Base-by-base conservation (phyloP, 2,888 invertebrate species). In the Parnassius orleans region DNA sequence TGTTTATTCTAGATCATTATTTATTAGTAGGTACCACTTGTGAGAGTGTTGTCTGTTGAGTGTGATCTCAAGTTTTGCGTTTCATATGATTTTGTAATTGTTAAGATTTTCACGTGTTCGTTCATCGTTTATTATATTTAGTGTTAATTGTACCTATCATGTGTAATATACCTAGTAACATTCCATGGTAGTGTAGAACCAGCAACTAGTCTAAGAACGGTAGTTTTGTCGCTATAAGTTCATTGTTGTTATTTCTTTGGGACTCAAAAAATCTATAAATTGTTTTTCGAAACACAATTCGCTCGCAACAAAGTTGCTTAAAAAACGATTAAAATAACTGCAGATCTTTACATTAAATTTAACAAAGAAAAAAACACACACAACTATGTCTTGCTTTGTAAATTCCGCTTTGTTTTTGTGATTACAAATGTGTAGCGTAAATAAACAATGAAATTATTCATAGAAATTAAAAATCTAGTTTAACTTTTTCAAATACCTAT, bases 171-270 rank as follows among this genome's bases (percentile, higher is more conserved):
- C 69, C 60, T 69, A 75, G 72, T 77, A 76, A 84, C 86, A 86
- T 87, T 88, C 87, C 87, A 79, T 80, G 80, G 78, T 83, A 84
- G 81, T 70, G 76, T 83, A 81, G 79, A 72, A 84, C 80, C 84
- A 80, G 77, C 79, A 81, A 76, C 90, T 90, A 90, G 90, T 90
- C 90, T 88, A 86, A 74, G 84, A 79, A 83, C 81, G 83, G 80
- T 72, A 73, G 68, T 60, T 64, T 72, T 74, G 72, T 81, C 80
- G 79, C 80, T 79, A 68, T 73, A 72, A 74, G 76, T 77, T 78
- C 72, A 70, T 73, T 70, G 72, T 71, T 65, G 72, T 71, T 67
- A 56, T 75, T 72, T 79, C 72, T 74, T 74, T 66, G 65, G 66
- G 64, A 63, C 54, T 66, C 64, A 52, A 59, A 55, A n/a, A 67